Evolutionary conservation across 2,888 invertebrate species (phyloP).

Genomic region (Nowickia ferox): DNA sequence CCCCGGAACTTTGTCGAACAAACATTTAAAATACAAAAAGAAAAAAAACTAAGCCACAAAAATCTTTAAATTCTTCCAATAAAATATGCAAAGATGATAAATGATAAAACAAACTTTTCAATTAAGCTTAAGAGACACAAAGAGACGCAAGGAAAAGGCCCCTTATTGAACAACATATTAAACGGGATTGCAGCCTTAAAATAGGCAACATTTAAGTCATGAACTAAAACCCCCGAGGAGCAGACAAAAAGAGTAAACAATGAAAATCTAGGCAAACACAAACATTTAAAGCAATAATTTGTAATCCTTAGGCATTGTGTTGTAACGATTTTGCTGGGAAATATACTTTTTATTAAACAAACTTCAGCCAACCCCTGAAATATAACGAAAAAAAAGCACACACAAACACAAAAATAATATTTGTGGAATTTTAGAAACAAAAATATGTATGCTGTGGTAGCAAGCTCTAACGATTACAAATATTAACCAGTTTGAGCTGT

Average conservation of each 20-base stretch:
- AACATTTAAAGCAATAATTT: constrained; percentile 13
- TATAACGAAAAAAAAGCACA: constrained; percentile 36
- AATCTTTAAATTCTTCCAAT: neutral
- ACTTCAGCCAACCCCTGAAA: constrained; percentile 46
- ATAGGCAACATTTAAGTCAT: constrained; percentile 40
- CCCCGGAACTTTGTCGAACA: no score
- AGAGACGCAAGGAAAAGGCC: neutral
- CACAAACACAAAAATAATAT: neutral
- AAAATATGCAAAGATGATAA: constrained; percentile 28
- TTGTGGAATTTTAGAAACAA: constrained; percentile 8
- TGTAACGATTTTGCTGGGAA: constrained; percentile 21
- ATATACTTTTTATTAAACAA: constrained; percentile 22
- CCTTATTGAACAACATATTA: constrained; percentile 24
- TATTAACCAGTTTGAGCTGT: constrained; percentile 52
- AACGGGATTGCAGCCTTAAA: neutral
- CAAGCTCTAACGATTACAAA: constrained; percentile 50
- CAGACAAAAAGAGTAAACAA: constrained; percentile 30
- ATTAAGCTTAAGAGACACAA: constrained; percentile 34
- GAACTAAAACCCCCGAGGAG: neutral
- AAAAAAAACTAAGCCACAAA: neutral
- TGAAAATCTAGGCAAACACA: constrained; percentile 23
- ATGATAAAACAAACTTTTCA: constrained; percentile 43
- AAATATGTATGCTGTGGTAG: constrained; percentile 6
- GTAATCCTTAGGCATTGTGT: constrained; percentile 30
- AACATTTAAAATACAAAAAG: no score